A percentile compares a stretch with the other conserved stretches of the same genome.
phyloP scores from a whole-genome alignment of 2,797 vertebrate genomes.

The Pipistrellus nathusii region DNA sequence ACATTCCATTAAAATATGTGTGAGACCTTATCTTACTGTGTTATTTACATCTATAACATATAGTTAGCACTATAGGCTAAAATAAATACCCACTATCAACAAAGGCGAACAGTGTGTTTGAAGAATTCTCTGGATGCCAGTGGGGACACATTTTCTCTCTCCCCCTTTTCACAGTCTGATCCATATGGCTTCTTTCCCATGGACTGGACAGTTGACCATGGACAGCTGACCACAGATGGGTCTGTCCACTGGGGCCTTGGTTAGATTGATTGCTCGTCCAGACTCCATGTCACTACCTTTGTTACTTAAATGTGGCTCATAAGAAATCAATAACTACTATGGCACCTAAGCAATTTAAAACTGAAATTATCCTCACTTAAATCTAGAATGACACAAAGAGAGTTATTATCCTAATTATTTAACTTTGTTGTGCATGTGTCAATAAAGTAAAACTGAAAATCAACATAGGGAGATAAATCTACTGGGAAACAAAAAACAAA shows the following conservation, averaged over 20 bases:
- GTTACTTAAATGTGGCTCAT: neutral
- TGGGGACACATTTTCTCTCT: neutral
- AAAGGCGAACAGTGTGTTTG: neutral
- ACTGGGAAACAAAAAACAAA: neutral
- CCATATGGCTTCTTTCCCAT: neutral
- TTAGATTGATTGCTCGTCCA: neutral
- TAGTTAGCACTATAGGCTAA: neutral
- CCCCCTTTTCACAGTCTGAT: neutral
- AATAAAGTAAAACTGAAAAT: neutral
- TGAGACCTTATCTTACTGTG: neutral
- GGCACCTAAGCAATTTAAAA: neutral
- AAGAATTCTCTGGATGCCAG: neutral
- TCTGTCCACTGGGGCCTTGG: neutral
- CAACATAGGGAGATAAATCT: neutral
- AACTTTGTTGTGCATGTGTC: neutral
- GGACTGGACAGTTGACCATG: neutral
- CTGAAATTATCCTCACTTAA: neutral
- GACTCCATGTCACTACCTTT: neutral
- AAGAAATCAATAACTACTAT: neutral
- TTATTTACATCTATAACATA: neutral
- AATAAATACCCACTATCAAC: neutral
- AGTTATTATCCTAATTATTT: neutral
- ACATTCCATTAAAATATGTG: neutral
- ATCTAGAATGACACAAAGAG: neutral
- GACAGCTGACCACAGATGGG: neutral